Evolutionary conservation across 2,888 invertebrate genomes (phyloP), one percentile per base, ranked within the genome.

Genomic region (Phlogophora meticulosa): DNA sequence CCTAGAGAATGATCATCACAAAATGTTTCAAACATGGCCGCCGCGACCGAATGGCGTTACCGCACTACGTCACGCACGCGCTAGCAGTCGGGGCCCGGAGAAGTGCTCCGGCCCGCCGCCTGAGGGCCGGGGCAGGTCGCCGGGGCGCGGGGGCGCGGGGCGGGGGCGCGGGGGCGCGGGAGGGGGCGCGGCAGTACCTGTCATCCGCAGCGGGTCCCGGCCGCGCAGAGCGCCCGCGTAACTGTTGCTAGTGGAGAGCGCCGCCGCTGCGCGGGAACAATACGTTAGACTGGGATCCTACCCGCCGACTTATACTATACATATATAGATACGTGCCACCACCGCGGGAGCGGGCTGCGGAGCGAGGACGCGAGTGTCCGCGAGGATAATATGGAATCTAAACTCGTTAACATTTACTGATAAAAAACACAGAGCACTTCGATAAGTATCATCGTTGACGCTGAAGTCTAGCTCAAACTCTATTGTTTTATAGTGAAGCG

Each of bases 141-240:
- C 34, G 20, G 43, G 46, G 0, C 2, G 24, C 24, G 48, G n/a
- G 11, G 45, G 69, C 13, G 32, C 69, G 51, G 61, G 55, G 7
- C 1, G 22, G 57, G 76, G 61, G 66, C 51, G 32, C 38, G 70
- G 53, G 64, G 45, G 68, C 28, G 28, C 28, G 40, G 68, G 68
- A 55, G 59, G 65, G 83, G 65, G 72, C 71, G 80, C 78, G 80
- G 60, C 96, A 96, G 97, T 97, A 98, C 98, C 98, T 98, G 98
- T 97, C 97, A 98, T 97, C 96, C 96, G 96, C 96, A 97, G 97
- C 94, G 97, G 96, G 94, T 97, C 97, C 82, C 97, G 97, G 94
- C 98, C 98, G 95, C 98, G 98, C 96, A 98, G 97, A 95, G 98
- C 98, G 96, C 98, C 97, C 94, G 98, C 98, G 97, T 98, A 98